Conservation (phyloP, 2,113 vertebrate species). For the Cyanocitta stelleri region DNA sequence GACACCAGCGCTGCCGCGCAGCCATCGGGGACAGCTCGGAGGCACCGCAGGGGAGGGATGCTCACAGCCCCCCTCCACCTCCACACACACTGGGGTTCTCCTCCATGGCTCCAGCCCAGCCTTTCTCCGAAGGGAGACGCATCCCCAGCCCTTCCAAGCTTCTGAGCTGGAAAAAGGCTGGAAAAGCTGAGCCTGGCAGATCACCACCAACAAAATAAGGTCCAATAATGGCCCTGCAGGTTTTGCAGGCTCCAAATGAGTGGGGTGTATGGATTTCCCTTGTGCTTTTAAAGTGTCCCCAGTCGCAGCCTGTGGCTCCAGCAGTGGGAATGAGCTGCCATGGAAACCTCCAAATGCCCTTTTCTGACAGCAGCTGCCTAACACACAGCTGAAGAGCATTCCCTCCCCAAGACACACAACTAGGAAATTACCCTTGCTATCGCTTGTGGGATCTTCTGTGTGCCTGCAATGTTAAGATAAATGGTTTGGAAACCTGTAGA, state of each 20-base stretch:
- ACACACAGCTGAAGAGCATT: neutral
- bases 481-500: neutral
- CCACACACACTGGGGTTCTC: rapidly evolving
- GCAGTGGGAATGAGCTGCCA: constrained; percentile 60
- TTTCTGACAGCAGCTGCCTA: constrained; percentile 7
- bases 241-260: neutral
- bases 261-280: neutral
- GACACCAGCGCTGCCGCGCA: neutral
- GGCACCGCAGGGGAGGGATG: neutral
- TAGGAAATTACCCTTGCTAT: neutral
- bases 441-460: neutral
- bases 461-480: neutral
- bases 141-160: neutral
- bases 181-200: neutral
- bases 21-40: neutral
- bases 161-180: neutral
- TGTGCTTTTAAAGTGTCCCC: constrained; percentile 26
- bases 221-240: neutral
- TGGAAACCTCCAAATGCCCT: constrained; percentile 65
- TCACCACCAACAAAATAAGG: neutral
- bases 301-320: constrained; percentile 13
- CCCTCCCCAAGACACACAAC: neutral
- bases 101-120: neutral
- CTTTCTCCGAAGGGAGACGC: rapidly evolving
- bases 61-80: neutral